Conservation (phyloP, 1,140 invertebrate species). For the Brachionus angularis region DNA sequence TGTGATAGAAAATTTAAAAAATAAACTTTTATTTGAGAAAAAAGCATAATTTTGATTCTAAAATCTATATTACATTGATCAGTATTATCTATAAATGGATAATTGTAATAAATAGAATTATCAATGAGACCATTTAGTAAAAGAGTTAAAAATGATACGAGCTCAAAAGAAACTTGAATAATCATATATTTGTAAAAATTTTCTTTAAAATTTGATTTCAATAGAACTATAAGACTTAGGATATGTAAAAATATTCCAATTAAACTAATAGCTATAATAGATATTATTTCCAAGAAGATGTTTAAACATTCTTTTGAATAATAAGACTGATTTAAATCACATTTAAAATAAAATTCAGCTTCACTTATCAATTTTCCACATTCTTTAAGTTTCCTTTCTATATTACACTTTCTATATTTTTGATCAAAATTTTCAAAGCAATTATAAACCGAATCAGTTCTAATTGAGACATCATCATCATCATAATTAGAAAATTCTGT, state of each 20-base stretch:
- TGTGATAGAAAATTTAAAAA: not conserved
- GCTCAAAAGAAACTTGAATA: not conserved
- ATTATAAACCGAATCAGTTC: not conserved
- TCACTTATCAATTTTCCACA: not conserved
- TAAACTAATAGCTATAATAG: not conserved
- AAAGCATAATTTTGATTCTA: not conserved
- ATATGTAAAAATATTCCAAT: not conserved
- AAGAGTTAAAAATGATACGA: not conserved
- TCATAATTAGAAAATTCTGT: no score
- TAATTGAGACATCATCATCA: not conserved
- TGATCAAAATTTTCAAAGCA: not conserved
- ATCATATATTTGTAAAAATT: not conserved
- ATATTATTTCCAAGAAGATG: not conserved
- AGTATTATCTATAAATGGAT: no score
- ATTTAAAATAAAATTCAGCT: not conserved
- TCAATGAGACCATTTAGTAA: not conserved
- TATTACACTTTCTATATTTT: not conserved
- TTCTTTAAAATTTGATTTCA: slow-evolving; percentile 14
- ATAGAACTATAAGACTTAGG: not conserved
- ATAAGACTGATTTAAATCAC: not conserved
- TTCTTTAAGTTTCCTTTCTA: not conserved
- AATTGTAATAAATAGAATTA: not conserved
- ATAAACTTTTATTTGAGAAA: not conserved
- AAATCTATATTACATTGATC: not conserved
- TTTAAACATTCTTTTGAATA: not conserved